Evolutionary conservation across 2,888 invertebrate species (phyloP).

Genomic region (Caenorhabditis imperialis): DNA sequence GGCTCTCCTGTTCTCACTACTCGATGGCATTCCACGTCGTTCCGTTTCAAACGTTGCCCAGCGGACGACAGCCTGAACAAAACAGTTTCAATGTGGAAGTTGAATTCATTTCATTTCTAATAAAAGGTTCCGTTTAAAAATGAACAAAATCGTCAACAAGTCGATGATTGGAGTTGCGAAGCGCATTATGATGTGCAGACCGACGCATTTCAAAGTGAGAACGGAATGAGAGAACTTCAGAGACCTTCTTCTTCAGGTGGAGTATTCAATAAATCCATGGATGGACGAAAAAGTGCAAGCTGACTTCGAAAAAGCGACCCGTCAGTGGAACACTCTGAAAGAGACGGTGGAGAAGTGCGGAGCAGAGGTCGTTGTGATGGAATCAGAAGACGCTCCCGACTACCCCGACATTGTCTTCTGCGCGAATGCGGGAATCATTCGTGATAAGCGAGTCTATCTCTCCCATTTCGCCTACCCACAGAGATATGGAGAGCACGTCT

Average conservation of each 20-base stretch:
- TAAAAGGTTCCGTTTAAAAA: conserved; percentile 9
- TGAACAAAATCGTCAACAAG: conserved; percentile 39
- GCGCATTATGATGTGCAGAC: conserved; percentile 71
- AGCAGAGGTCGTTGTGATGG: conserved; percentile 72
- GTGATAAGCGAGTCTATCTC: conserved; percentile 68
- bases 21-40: conserved; percentile 83
- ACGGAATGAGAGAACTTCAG: not conserved
- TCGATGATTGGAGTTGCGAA: conserved; percentile 47
- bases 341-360: conserved; percentile 68
- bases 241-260: conserved; percentile 51
- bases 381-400: conserved; percentile 59
- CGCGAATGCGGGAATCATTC: conserved; percentile 73
- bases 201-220: conserved; percentile 66
- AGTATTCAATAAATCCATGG: conserved; percentile 77
- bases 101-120: not conserved
- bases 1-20: conserved; percentile 84
- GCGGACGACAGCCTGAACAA: conserved; percentile 65
- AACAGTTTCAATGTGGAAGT: not conserved
- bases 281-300: conserved; percentile 67
- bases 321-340: conserved; percentile 74
- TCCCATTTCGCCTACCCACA: conserved; percentile 71
- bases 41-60: conserved; percentile 83
- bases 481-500: conserved; percentile 71
- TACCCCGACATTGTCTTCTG: conserved; percentile 76
- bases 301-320: conserved; percentile 62